Conservation (phyloP, 2,888 invertebrate species). For the Melangyna quadrimaculata region DNA sequence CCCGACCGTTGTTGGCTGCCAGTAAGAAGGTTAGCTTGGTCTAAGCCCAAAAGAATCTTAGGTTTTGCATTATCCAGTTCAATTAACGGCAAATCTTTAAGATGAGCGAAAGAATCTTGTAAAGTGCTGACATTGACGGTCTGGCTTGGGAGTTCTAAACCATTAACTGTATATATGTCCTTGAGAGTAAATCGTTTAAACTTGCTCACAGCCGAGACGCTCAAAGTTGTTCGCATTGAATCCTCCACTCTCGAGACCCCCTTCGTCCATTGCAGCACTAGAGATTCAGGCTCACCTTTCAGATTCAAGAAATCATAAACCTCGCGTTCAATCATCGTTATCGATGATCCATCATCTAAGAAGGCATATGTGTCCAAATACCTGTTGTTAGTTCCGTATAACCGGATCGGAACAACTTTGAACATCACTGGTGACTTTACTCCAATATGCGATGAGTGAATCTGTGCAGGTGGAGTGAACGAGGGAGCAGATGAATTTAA, state of each 20-base stretch:
- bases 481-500: conserved; percentile 4
- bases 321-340: conserved; percentile 27
- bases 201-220: conserved; percentile 12
- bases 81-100: background rate
- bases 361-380: conserved; percentile 12
- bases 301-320: conserved; percentile 14
- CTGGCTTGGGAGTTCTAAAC: conserved; percentile 1
- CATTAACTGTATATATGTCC: conserved; percentile 9
- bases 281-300: conserved; percentile 6
- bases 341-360: conserved; percentile 25
- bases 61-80: background rate
- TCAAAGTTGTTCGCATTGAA: background rate
- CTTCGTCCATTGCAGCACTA: conserved; percentile 11
- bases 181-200: conserved; percentile 8
- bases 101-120: background rate
- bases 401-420: conserved; percentile 16
- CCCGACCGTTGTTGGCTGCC: background rate
- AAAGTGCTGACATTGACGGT: background rate
- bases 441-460: conserved; percentile 23
- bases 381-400: conserved; percentile 9
- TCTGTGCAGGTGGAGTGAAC: background rate
- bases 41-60: background rate
- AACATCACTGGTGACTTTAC: conserved; percentile 23
- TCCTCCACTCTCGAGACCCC: background rate
- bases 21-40: background rate